phyloP scores from a whole-genome alignment of 1,140 invertebrate species.

The Drosophila bocqueti region DNA sequence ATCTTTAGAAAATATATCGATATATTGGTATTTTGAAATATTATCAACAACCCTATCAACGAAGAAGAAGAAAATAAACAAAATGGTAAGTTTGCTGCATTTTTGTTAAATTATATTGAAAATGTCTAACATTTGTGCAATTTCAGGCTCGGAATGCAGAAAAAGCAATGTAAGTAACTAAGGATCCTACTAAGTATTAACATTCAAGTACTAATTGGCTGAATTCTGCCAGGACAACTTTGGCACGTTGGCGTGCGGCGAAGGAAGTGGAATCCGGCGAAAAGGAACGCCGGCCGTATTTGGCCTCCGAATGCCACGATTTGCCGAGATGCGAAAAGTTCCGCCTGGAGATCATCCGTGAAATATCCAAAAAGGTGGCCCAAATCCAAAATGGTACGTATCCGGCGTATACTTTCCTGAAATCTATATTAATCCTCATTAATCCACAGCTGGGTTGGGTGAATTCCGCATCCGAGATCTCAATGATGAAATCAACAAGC shows the following conservation, averaged over 20 bases:
- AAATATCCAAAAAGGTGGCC: slow-evolving; percentile 99
- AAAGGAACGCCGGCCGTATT: slow-evolving; percentile 94
- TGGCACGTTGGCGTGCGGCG: slow-evolving; percentile 97
- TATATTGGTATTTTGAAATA: too few relatives aligned
- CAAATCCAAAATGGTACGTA: slow-evolving; percentile 97
- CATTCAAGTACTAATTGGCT: not conserved
- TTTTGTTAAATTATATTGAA: slow-evolving; percentile 15
- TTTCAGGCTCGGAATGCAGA: slow-evolving; percentile 91
- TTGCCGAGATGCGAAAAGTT: slow-evolving; percentile 97
- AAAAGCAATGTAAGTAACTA: slow-evolving; percentile 92
- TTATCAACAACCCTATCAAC: not conserved
- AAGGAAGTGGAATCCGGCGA: slow-evolving; percentile 94
- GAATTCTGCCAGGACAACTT: slow-evolving; percentile 92
- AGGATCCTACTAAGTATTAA: too few relatives aligned
- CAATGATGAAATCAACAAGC: slow-evolving; percentile 99
- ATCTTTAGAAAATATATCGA: too few relatives aligned
- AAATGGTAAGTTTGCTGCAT: slow-evolving; percentile 62
- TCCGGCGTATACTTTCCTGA: not conserved
- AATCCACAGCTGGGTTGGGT: slow-evolving; percentile 93
- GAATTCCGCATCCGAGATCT: slow-evolving; percentile 99
- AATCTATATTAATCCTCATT: not conserved
- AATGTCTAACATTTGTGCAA: slow-evolving; percentile 8
- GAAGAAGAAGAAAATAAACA: slow-evolving; percentile 46
- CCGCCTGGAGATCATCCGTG: slow-evolving; percentile 97
- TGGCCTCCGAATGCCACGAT: slow-evolving; percentile 97